phyloP scores from a whole-genome alignment of 2,113 vertebrate species.

The Desmodus rotundus region DNA sequence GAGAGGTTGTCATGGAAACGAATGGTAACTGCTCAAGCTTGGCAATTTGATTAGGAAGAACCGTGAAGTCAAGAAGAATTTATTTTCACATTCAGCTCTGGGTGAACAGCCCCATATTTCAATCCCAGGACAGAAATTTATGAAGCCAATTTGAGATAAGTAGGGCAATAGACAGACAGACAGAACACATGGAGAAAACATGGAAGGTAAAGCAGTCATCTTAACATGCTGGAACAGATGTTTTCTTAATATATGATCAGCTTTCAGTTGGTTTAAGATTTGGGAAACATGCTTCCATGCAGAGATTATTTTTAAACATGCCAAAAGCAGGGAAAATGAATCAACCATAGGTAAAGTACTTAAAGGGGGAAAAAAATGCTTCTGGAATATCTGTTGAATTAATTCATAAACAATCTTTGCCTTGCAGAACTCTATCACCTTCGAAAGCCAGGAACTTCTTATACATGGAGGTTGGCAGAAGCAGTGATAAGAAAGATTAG shows the following conservation, averaged over 20 bases:
- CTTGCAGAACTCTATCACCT: constrained; percentile 28
- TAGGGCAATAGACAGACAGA: constrained; percentile 57
- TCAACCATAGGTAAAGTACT: constrained; percentile 20
- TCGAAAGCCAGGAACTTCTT: constrained; percentile 44
- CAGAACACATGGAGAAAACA: constrained; percentile 59
- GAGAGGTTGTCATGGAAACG: constrained; percentile 78
- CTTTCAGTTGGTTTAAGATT: constrained; percentile 34
- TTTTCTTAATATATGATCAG: background rate
- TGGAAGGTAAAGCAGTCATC: constrained; percentile 13
- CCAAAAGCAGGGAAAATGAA: constrained; percentile 30
- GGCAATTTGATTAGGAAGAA: constrained; percentile 73
- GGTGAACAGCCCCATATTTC: constrained; percentile 50
- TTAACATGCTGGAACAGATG: background rate
- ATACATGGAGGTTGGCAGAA: background rate
- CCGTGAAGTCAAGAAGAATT: constrained; percentile 59
- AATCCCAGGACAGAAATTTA: constrained; percentile 61
- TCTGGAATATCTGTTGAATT: constrained; percentile 34
- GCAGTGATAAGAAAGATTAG: constrained; percentile 40
- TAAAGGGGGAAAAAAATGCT: background rate
- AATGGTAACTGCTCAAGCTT: constrained; percentile 69
- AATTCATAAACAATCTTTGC: constrained; percentile 42
- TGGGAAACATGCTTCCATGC: constrained; percentile 50
- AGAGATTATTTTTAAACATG: background rate
- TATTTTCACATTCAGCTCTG: constrained; percentile 68
- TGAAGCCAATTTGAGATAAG: constrained; percentile 67